These are phyloP conservation scores for Eucidaris tribuloides DNA, from an alignment of 35 echinoderm and acorn worm species.

Conservation along the genomic window DNA sequence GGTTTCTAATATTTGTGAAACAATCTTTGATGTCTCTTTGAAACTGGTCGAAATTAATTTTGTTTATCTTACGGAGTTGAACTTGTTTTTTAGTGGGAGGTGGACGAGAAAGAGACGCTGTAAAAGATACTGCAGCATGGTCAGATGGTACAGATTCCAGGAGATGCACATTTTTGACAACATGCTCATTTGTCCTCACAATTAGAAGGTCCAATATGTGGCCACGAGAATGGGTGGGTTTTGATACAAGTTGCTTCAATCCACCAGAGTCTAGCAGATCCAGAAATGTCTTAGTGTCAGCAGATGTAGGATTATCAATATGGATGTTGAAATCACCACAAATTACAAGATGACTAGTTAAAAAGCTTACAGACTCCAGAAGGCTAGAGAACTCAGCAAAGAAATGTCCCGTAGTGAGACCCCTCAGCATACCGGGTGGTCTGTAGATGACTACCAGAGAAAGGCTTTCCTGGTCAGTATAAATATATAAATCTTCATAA, in stretches of 20 bases:
- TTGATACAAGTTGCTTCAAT: neutral
- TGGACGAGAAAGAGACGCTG: neutral
- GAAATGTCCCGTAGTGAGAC: neutral
- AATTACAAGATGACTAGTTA: neutral
- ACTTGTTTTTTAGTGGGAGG: neutral
- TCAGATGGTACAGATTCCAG: neutral
- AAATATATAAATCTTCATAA: no score
- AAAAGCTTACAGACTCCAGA: neutral
- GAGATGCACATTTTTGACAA: neutral
- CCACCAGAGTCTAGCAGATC: neutral
- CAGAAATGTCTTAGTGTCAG: neutral
- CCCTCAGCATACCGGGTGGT: neutral
- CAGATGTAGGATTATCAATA: neutral
- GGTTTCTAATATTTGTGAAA: neutral
- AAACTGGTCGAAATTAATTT: neutral
- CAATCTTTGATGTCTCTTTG: neutral
- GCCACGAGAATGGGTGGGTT: neutral
- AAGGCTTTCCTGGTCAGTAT: no score
- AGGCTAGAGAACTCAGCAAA: conserved; percentile 12
- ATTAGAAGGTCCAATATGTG: conserved; percentile 27
- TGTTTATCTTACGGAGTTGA: neutral
- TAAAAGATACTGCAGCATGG: neutral
- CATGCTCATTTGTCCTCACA: neutral
- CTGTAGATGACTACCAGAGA: neutral
- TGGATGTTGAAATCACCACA: conserved; percentile 39